A percentile compares a stretch with the other conserved stretches of the same genome.
phyloP scores from a whole-genome alignment of 2,797 vertebrate species.

The Labroides dimidiatus region DNA sequence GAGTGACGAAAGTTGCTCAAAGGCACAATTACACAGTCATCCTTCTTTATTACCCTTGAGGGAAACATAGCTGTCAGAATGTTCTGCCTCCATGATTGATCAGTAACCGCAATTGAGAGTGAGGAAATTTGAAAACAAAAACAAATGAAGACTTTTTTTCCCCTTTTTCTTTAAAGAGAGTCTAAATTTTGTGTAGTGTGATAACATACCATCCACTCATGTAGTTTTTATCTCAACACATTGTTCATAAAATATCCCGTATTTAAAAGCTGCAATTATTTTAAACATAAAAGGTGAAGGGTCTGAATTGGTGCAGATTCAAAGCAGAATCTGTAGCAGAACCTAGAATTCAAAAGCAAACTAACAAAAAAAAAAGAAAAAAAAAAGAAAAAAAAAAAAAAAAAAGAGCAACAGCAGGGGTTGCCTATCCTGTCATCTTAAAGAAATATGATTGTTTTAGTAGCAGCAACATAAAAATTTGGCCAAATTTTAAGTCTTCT shows the following conservation, averaged over 20 bases:
- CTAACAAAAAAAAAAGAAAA: constrained; percentile 47
- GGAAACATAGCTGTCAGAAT: background rate
- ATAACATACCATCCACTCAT: background rate
- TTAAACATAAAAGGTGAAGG: too few species aligned
- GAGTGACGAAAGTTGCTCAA: constrained; percentile 1
- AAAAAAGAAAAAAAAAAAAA: constrained; percentile 45
- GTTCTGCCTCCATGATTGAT: constrained; percentile 11
- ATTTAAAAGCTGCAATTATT: too few species aligned
- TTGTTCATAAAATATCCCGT: too few species aligned
- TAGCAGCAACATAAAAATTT: constrained; percentile 45
- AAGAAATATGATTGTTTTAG: constrained; percentile 30
- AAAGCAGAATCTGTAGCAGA: constrained; percentile 42
- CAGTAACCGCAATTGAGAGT: background rate
- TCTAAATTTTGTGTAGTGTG: background rate
- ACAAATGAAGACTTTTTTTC: background rate
- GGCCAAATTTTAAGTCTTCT: constrained; percentile 31
- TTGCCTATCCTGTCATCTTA: constrained; percentile 41
- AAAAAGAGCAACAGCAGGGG: constrained; percentile 43
- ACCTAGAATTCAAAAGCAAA: constrained; percentile 55
- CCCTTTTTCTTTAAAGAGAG: background rate
- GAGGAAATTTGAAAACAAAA: background rate
- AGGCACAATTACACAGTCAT: background rate
- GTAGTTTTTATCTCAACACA: too few species aligned
- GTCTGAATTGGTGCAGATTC: background rate
- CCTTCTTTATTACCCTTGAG: constrained; percentile 5